These are phyloP conservation scores for Incurvaria masculella DNA, from an alignment of 2,888 invertebrate genomes.

Conservation along the genomic window DNA sequence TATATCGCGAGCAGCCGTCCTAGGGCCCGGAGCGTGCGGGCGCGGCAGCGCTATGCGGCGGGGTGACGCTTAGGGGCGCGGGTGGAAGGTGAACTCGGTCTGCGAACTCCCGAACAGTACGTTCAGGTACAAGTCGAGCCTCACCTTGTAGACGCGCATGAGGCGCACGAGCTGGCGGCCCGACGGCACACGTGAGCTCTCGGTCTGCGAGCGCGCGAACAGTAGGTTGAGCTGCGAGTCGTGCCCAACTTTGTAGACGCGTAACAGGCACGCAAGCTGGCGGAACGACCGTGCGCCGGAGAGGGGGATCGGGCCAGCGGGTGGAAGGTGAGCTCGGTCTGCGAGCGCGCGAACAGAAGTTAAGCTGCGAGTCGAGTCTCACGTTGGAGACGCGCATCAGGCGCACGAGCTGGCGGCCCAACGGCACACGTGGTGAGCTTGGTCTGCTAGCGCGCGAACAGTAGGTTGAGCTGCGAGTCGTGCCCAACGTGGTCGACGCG, in stretches of 20 bases:
- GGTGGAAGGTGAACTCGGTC: conserved; percentile 63
- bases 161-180: too few species aligned
- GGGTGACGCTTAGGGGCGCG: conserved; percentile 46
- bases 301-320: too few species aligned
- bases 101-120: too few species aligned
- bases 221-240: conserved; percentile 66
- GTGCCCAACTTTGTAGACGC: conserved; percentile 64
- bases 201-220: conserved; percentile 63
- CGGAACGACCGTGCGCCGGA: too few species aligned
- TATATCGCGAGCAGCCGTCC: too few species aligned
- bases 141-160: too few species aligned
- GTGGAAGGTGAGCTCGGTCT: conserved; percentile 63
- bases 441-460: conserved; percentile 63
- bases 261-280: conserved; percentile 57
- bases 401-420: too few species aligned
- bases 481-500: conserved; percentile 65
- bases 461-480: conserved; percentile 64
- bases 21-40: too few species aligned
- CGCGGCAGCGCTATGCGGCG: too few species aligned
- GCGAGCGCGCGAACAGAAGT: conserved; percentile 63
- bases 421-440: too few species aligned
- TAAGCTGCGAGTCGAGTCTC: conserved; percentile 66
- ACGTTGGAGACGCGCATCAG: conserved; percentile 62
- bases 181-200: too few species aligned
- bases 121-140: too few species aligned